Evolutionary conservation across 2,888 invertebrate species (phyloP).

Genomic region (Nomada hirtipes): DNA sequence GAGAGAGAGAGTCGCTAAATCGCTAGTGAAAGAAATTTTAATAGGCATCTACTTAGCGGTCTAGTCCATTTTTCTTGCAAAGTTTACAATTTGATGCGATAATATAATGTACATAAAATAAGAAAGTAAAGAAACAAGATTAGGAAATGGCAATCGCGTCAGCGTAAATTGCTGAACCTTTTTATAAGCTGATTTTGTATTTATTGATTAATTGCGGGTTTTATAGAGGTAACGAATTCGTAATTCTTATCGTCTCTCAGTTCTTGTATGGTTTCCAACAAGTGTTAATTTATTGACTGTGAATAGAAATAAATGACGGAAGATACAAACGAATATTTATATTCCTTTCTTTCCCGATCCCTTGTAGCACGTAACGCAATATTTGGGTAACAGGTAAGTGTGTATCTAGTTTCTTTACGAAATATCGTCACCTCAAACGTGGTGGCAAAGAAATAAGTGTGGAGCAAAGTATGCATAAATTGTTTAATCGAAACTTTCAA

Average conservation of each 20-base stretch:
- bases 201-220: conserved; percentile 79
- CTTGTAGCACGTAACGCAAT: no score
- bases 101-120: conserved; percentile 65
- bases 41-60: conserved; percentile 72
- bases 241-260: conserved; percentile 70
- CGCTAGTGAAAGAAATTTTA: conserved; percentile 55
- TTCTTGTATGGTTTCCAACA: conserved; percentile 76
- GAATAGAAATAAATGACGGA: conserved; percentile 81
- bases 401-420: no score
- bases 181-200: conserved; percentile 79
- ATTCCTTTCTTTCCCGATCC: neutral
- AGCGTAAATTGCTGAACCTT: conserved; percentile 61
- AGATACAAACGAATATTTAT: conserved; percentile 52
- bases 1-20: conserved; percentile 54
- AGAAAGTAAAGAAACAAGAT: conserved; percentile 31
- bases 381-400: no score
- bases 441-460: no score
- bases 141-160: conserved; percentile 59
- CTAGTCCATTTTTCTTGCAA: conserved; percentile 77
- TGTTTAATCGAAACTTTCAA: no score
- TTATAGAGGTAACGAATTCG: conserved; percentile 70
- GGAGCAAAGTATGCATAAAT: no score
- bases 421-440: no score
- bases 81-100: conserved; percentile 64
- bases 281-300: conserved; percentile 82